A percentile compares a stretch with the other conserved stretches of the same genome.
Conservation (phyloP, 2,113 vertebrate genomes). For the Malaclemys terrapin region DNA sequence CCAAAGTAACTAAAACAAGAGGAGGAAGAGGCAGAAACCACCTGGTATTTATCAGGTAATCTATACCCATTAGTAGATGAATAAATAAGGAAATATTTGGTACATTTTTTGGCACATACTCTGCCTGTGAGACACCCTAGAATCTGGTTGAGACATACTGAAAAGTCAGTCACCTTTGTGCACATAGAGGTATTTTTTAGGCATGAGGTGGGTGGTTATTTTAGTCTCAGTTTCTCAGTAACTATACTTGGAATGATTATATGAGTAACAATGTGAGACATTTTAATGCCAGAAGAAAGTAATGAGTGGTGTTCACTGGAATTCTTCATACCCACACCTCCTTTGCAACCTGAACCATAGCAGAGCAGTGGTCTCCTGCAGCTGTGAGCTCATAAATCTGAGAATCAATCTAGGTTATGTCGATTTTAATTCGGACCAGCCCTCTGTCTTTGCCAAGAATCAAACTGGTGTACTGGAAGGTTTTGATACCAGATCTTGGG, state of each 20-base stretch:
- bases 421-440: neutral
- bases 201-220: neutral
- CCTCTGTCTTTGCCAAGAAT: neutral
- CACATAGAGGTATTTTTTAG: neutral
- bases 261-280: neutral
- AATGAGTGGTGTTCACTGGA: neutral
- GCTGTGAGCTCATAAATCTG: constrained; percentile 9
- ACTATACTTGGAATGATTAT: constrained; percentile 41
- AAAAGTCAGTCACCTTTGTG: neutral
- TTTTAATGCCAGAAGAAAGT: neutral
- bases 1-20: neutral
- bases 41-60: neutral
- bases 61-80: neutral
- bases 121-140: rapidly evolving
- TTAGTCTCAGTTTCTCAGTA: constrained; percentile 37
- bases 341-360: rapidly evolving
- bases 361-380: rapidly evolving
- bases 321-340: neutral
- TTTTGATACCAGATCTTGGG: neutral
- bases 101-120: rapidly evolving
- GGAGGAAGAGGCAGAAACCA: neutral
- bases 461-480: neutral
- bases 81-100: neutral
- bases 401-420: constrained; percentile 17
- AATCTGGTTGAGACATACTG: neutral